phyloP scores from a whole-genome alignment of 2,888 invertebrate species.

The Apamea crenata region DNA sequence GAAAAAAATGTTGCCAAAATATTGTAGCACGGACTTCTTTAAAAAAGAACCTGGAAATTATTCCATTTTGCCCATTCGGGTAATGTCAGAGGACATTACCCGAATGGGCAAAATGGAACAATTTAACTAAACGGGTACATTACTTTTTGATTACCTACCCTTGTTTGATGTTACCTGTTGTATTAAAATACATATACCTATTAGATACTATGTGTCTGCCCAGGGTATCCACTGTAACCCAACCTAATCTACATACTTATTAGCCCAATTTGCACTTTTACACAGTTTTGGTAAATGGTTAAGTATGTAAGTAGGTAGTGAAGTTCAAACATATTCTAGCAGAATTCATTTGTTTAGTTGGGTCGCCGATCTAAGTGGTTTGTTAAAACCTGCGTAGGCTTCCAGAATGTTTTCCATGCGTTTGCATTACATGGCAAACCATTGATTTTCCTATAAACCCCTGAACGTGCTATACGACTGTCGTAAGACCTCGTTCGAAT shows the following conservation, averaged over 20 bases:
- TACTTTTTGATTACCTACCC: neutral
- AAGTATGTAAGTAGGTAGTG: neutral
- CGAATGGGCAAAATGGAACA: neutral
- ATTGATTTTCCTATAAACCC: neutral
- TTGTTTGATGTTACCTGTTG: too few relatives aligned
- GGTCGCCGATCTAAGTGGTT: too few relatives aligned
- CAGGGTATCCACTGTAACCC: neutral
- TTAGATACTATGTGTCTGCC: neutral
- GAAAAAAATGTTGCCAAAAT: slow-evolving; percentile 28
- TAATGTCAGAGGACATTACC: too few relatives aligned
- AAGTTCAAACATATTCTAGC: neutral
- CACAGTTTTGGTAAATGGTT: neutral
- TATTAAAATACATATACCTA: neutral
- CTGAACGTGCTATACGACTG: neutral
- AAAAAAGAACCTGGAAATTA: too few relatives aligned
- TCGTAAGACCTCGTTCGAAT: neutral
- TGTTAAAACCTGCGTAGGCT: neutral
- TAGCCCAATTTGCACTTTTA: neutral
- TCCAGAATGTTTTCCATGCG: neutral
- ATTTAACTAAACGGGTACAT: neutral
- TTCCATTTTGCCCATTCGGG: too few relatives aligned
- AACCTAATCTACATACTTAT: neutral
- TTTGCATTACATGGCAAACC: neutral
- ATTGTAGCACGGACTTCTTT: neutral
- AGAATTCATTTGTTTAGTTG: neutral